Evolutionary conservation across 1,140 invertebrate species (phyloP), one percentile per base, ranked within the genome.

Genomic region (Caenorhabditis tropicalis): DNA sequence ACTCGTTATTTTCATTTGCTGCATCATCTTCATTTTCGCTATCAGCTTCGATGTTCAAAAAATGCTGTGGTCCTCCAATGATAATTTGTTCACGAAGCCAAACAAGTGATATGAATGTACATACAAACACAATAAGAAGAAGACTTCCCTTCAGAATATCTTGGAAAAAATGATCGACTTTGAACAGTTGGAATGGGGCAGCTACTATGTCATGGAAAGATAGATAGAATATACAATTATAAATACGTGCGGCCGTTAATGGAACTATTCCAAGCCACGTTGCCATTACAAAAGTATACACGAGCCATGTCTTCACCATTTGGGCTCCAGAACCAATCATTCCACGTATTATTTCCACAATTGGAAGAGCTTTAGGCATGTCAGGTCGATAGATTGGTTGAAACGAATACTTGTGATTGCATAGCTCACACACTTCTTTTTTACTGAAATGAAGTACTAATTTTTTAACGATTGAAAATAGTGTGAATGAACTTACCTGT

Each of bases 401-500:
- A 91, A 99, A 99, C 3, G 96, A 96, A 92, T 98, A 99, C 43
- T 96, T 94, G 91, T 99, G 95, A 86, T 97, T 96, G 91, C 98
- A 99, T 86, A 99, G 93, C 92, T 99, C 98, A 92, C 98, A 99
- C 89, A 97, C 98, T 92, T 99, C 97, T 93, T 99, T 99, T 83
- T 96, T 94, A 58, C 96, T 98, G 56, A 74, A 82, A 82, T n/a
- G n/a, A n/a, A n/a, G n/a, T n/a, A n/a, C n/a, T n/a, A n/a, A n/a
- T n/a, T n/a, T n/a, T n/a, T n/a, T n/a, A n/a, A n/a, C n/a, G n/a
- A n/a, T n/a, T n/a, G n/a, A n/a, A n/a, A n/a, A n/a, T n/a, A n/a
- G n/a, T n/a, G n/a, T n/a, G n/a, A n/a, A n/a, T n/a, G n/a, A n/a
- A 39, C 60, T 60, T 5, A 85, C 84, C 84, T 85, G 92, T 99